Conservation (phyloP, 2,113 vertebrate species). For the Climacteris rufus region DNA sequence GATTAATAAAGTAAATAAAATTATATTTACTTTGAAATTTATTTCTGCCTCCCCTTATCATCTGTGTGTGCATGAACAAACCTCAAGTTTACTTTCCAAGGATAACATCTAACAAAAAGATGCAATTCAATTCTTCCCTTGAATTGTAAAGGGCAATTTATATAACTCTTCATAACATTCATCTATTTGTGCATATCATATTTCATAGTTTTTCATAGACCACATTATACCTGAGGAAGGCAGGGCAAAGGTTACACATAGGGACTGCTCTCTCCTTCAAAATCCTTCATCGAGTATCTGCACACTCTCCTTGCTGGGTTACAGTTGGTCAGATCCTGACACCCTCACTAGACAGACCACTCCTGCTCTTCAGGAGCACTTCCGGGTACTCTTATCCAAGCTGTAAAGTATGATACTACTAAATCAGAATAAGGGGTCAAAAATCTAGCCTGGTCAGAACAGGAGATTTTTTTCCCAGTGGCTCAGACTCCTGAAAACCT, state of each 20-base stretch:
- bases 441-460: neutral
- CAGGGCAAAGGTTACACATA: neutral
- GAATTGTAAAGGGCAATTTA: neutral
- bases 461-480: neutral
- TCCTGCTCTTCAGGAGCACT: neutral
- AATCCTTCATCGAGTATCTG: neutral
- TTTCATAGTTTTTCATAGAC: neutral
- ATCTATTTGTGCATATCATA: neutral
- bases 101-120: neutral
- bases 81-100: neutral
- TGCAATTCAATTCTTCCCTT: neutral
- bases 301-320: neutral
- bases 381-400: neutral
- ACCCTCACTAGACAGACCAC: neutral
- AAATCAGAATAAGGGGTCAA: neutral
- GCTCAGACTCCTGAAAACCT: neutral
- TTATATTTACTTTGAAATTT: conserved; percentile 39
- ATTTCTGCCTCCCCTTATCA: neutral
- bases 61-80: neutral
- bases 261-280: neutral
- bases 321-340: neutral
- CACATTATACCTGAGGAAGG: neutral
- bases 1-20: conserved; percentile 61
- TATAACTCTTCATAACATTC: neutral
- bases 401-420: neutral